Percentiles rank a stretch among this genome's conserved stretches.
Evolutionary conservation across 1,140 invertebrate genomes (phyloP).

Genomic region (Mamestra configurata): DNA sequence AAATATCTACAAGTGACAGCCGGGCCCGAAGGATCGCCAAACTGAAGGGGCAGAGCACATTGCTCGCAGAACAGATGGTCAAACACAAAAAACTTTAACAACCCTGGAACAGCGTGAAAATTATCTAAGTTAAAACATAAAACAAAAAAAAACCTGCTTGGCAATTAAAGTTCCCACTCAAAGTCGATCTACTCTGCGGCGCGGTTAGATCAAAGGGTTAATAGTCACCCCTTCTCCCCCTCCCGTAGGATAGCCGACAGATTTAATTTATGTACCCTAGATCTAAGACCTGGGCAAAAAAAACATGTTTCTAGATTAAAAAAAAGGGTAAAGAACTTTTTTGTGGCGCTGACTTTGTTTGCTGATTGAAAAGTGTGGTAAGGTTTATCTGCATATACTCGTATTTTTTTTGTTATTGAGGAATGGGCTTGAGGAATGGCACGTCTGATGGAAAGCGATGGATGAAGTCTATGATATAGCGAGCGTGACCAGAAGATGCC

Average conservation of each 20-base stretch:
- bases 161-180: slow-evolving; percentile 40
- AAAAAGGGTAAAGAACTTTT: slow-evolving; percentile 22
- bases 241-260: slow-evolving; percentile 12
- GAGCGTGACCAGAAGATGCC: no score
- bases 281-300: slow-evolving; percentile 27
- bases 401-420: no score
- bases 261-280: slow-evolving; percentile 45
- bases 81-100: no score
- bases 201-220: slow-evolving; percentile 36
- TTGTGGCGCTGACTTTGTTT: background rate
- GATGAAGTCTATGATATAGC: no score
- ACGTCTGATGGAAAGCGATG: no score
- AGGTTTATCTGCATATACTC: no score
- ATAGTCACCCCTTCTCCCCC: slow-evolving; percentile 7
- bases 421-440: no score
- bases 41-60: no score
- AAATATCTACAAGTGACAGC: no score
- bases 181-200: slow-evolving; percentile 11
- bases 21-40: no score
- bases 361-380: background rate
- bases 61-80: no score
- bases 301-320: slow-evolving; percentile 29
- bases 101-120: slow-evolving; percentile 8
- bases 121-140: slow-evolving; percentile 19
- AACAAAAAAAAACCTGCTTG: slow-evolving; percentile 15